Evolutionary conservation across 1,140 invertebrate genomes (phyloP).

Genomic region (Zaprionus ornatus): DNA sequence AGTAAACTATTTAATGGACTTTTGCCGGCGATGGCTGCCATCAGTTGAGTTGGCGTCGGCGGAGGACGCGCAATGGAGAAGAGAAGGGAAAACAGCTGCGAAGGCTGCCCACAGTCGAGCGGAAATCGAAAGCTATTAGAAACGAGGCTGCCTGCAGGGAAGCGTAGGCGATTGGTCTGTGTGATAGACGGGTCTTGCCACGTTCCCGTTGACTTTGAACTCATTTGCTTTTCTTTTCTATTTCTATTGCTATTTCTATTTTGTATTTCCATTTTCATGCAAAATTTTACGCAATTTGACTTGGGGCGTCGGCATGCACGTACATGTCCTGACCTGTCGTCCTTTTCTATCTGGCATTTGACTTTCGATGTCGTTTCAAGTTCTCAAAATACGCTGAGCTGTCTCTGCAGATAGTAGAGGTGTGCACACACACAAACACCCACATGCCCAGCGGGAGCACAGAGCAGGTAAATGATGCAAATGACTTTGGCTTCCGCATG

Average conservation of each 20-base stretch:
- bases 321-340: constrained; percentile 30
- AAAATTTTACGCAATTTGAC: constrained; percentile 62
- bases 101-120: constrained; percentile 39
- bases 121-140: constrained; percentile 78
- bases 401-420: constrained; percentile 16
- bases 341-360: constrained; percentile 46
- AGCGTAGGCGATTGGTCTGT: constrained; percentile 20
- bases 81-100: neutral
- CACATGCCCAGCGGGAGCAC: constrained; percentile 16
- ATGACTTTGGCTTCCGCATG: constrained; percentile 72
- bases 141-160: constrained; percentile 49
- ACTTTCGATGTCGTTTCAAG: constrained; percentile 69
- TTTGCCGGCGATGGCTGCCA: constrained; percentile 48
- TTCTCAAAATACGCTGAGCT: constrained; percentile 41
- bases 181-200: constrained; percentile 25
- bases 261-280: constrained; percentile 34
- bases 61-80: neutral
- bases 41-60: neutral
- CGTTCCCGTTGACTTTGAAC: constrained; percentile 52
- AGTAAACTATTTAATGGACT: constrained; percentile 81
- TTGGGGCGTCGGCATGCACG: constrained; percentile 32
- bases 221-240: constrained; percentile 57
- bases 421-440: constrained; percentile 20
- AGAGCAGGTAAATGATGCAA: constrained; percentile 72
- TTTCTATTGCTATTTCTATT: constrained; percentile 13